These are phyloP conservation scores for Dendrocopos noguchii DNA, from an alignment of 2,113 vertebrate genomes.

Conservation along the genomic window DNA sequence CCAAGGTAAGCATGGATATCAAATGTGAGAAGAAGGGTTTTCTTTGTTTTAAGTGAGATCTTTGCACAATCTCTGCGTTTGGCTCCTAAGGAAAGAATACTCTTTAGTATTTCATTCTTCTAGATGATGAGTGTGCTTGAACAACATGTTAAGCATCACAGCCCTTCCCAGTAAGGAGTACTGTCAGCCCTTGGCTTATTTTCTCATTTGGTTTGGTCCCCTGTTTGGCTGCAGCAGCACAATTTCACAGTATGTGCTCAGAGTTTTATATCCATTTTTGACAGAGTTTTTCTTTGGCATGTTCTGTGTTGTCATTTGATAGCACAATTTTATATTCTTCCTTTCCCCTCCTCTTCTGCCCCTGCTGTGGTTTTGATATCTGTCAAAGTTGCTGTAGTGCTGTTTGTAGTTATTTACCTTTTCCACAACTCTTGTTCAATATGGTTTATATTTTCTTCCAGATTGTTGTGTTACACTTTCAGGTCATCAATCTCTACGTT, in stretches of 20 bases:
- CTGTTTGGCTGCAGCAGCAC: not conserved
- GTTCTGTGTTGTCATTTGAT: not conserved
- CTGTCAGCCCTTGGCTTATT: not conserved
- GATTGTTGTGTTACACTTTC: not conserved
- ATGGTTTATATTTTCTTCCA: not conserved
- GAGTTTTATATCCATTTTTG: not conserved
- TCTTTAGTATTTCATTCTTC: not conserved
- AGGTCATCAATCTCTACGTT: conserved; percentile 10
- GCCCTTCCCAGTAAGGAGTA: not conserved
- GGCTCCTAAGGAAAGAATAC: not conserved
- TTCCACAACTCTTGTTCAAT: not conserved
- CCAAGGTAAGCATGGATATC: not conserved
- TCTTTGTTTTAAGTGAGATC: not conserved
- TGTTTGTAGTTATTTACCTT: conserved; percentile 16
- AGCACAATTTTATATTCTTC: not conserved
- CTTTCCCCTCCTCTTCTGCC: not conserved
- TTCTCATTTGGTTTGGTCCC: not conserved
- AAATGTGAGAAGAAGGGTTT: not conserved
- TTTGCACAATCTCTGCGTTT: not conserved
- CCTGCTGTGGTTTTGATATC: not conserved
- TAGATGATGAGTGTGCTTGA: not conserved
- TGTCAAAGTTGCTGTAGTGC: not conserved
- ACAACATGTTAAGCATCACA: not conserved
- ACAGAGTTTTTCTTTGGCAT: not conserved
- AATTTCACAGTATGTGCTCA: not conserved